Conservation (phyloP, 2,888 invertebrate genomes). For the Arctia plantaginis region DNA sequence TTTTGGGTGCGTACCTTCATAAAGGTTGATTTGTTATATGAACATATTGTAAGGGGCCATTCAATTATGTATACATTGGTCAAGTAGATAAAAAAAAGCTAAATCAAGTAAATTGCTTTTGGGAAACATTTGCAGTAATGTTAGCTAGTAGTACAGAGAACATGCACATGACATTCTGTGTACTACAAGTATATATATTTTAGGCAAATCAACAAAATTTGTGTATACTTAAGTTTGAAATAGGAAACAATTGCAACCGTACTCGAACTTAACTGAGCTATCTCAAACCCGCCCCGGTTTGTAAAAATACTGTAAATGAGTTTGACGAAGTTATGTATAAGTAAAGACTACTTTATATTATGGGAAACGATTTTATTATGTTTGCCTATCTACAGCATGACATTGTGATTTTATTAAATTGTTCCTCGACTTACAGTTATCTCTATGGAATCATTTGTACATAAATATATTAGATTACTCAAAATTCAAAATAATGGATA, state of each 20-base stretch:
- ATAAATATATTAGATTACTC: constrained; percentile 37
- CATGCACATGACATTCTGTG: not conserved
- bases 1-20: not conserved
- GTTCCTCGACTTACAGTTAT: constrained; percentile 48
- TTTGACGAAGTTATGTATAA: not conserved
- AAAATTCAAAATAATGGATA: constrained; percentile 47
- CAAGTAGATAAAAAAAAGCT: not conserved
- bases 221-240: not conserved
- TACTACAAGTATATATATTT: not conserved
- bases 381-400: constrained; percentile 47
- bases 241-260: not conserved
- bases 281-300: not conserved
- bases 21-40: not conserved
- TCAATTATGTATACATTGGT: constrained; percentile 6
- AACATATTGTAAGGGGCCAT: constrained; percentile 11
- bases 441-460: constrained; percentile 48
- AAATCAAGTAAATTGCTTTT: too few species aligned
- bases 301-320: not conserved
- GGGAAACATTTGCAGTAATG: not conserved
- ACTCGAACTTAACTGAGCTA: not conserved
- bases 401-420: constrained; percentile 50
- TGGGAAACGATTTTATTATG: constrained; percentile 10
- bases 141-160: too few species aligned
- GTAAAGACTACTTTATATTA: constrained; percentile 6
- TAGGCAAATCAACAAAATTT: not conserved